Evolutionary conservation across 2,113 vertebrate genomes (phyloP).

Genomic region (Pimephales promelas): DNA sequence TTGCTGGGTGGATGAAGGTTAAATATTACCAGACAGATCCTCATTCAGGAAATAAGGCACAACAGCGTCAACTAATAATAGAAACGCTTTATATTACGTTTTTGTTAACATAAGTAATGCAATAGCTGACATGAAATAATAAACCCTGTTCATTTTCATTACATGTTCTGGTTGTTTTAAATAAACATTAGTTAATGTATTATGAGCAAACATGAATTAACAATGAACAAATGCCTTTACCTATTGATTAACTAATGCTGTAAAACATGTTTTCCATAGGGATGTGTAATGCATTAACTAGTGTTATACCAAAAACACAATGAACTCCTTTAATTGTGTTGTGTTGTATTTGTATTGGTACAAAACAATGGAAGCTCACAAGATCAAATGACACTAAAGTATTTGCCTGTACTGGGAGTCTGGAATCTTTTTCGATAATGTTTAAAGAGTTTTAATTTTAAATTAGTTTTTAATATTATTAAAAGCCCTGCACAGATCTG

Average conservation of each 20-base stretch:
- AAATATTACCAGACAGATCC: neutral
- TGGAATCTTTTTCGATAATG: neutral
- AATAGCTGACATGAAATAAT: no score
- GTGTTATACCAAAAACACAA: neutral
- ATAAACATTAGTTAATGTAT: neutral
- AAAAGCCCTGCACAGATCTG: neutral
- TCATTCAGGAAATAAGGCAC: neutral
- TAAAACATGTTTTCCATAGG: neutral
- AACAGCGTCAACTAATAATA: neutral
- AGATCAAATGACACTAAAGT: neutral
- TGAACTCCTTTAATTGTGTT: neutral
- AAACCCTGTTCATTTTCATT: no score
- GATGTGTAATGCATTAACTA: neutral
- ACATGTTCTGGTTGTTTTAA: neutral
- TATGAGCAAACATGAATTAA: neutral
- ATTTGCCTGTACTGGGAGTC: neutral
- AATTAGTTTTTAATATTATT: neutral
- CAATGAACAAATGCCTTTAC: neutral
- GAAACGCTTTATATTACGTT: no score
- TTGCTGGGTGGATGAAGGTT: neutral
- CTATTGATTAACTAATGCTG: neutral
- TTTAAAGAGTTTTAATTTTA: neutral
- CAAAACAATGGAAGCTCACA: neutral
- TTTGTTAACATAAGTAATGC: no score
- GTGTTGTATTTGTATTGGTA: neutral